Base-by-base conservation (phyloP, 2,888 invertebrate species). In the Auanema freiburgensis region DNA sequence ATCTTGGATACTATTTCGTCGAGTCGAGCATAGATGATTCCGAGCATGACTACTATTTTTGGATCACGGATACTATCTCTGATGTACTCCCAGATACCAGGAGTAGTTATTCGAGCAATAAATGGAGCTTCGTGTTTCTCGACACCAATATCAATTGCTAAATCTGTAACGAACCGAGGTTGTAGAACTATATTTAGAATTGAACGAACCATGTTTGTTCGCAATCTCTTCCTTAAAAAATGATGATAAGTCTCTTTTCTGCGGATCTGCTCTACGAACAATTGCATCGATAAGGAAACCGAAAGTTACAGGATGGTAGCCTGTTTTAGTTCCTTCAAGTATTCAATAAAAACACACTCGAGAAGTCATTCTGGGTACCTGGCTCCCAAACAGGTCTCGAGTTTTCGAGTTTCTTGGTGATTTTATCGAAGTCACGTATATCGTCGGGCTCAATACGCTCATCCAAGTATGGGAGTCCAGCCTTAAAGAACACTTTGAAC, bases 291-390 rank as follows among this genome's bases (percentile, higher is more conserved):
- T 43, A 51, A 76, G 67, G 46, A 84, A 78, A 4, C 85, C 85
- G 58, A 81, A 81, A 1, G 85, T 85, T 6, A 85, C 69, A 2
- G 78, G 83, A 72, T 86, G 86, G 69, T 85, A 85, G 5, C 84
- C 84, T 57, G 71, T 67, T 3, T 80, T 77, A 2, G 72, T 70
- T 24, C 72, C 72, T 63, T 10, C 24, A 63, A 62, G 5, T 12
- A 24, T 44, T 21, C 79, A 21, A 14, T 40, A 42, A 14, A 42
- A 46, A 46, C 18, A 46, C 12, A 46, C 8, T 46, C 8, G 3
- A 46, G 8, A 46, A 8, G 23, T 41, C 8, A 55, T 40, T 42
- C 41, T 55, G 66, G 69, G 8, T 63, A 24, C 85, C 85, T 5
- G 81, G 79, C 14, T 57, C 57, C 84, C 85, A 85, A n/a, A 73